Percentiles rank a stretch among this genome's conserved stretches.
Evolutionary conservation across 2,888 invertebrate species (phyloP).

Genomic region (Eubasilissa splendida): DNA sequence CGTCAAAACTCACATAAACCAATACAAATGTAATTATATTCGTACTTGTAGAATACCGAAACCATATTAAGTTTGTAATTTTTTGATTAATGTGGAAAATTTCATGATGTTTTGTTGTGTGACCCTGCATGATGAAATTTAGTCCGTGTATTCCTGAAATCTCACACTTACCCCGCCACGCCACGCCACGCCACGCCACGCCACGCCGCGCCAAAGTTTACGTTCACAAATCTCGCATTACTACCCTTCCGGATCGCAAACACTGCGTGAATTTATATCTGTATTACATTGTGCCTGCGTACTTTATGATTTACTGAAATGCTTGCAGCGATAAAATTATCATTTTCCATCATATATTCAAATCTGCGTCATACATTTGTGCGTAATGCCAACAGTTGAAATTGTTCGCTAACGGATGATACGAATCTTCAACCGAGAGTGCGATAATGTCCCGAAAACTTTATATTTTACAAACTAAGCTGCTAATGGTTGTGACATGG

Average conservation of each 20-base stretch:
- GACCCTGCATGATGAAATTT: no score
- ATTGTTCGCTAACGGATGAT: neutral
- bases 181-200: no score
- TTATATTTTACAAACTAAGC: neutral
- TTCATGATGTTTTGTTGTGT: no score
- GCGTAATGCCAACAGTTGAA: conserved; percentile 11
- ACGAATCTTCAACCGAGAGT: conserved; percentile 8
- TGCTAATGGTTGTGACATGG: neutral
- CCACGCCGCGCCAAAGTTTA: conserved; percentile 4
- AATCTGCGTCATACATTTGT: conserved; percentile 23
- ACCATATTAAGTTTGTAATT: no score
- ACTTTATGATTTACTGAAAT: conserved; percentile 28
- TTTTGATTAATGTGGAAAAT: no score
- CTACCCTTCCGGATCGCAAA: conserved; percentile 12
- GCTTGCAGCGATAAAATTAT: conserved; percentile 23
- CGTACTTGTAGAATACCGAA: no score
- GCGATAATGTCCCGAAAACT: conserved; percentile 9
- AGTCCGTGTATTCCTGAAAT: neutral
- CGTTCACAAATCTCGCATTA: conserved; percentile 21
- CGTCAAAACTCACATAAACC: no score
- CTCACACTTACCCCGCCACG: neutral
- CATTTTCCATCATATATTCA: conserved; percentile 34
- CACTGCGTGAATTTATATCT: conserved; percentile 20
- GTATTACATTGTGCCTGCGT: conserved; percentile 1
- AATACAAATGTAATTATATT: no score